These are phyloP conservation scores for Mallotus villosus DNA, from an alignment of 2,797 vertebrate genomes.

Conservation along the genomic window DNA sequence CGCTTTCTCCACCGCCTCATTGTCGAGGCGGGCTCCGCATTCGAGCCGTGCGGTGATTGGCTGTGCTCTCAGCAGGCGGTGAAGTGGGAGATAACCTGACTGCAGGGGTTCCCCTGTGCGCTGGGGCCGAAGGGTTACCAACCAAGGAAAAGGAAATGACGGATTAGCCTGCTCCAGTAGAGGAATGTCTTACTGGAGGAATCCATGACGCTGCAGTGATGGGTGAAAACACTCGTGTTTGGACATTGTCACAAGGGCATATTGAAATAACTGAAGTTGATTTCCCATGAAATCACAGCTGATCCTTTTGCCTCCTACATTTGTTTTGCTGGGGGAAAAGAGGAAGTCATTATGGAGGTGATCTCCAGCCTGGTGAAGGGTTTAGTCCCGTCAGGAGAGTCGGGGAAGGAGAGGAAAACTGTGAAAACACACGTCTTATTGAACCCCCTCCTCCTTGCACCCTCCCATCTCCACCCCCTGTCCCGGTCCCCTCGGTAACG, in stretches of 20 bases:
- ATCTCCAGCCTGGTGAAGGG: slow-evolving; percentile 32
- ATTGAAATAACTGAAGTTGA: slow-evolving; percentile 5
- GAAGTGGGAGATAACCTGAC: slow-evolving; percentile 26
- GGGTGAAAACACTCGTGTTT: neutral
- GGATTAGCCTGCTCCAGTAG: neutral
- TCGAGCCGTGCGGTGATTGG: slow-evolving; percentile 34
- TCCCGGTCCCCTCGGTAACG: slow-evolving; percentile 13
- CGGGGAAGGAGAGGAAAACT: slow-evolving; percentile 22
- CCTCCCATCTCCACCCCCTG: too few species aligned
- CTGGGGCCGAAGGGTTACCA: slow-evolving; percentile 2
- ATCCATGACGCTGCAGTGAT: neutral
- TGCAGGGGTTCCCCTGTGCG: slow-evolving; percentile 22
- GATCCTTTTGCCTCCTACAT: neutral
- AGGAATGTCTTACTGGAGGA: neutral
- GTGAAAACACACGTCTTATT: slow-evolving; percentile 40
- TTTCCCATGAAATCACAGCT: neutral
- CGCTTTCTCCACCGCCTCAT: slow-evolving; percentile 36
- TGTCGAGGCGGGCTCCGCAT: slow-evolving; percentile 29
- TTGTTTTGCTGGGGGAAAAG: slow-evolving; percentile 6
- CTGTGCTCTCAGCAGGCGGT: slow-evolving; percentile 28
- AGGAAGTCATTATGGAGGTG: slow-evolving; percentile 16
- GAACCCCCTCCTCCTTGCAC: slow-evolving; percentile 11
- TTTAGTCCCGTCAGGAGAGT: slow-evolving; percentile 33
- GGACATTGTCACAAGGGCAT: neutral
- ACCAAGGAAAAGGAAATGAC: slow-evolving; percentile 29